phyloP scores from a whole-genome alignment of 2,113 vertebrate species.

The Anolis carolinensis region DNA sequence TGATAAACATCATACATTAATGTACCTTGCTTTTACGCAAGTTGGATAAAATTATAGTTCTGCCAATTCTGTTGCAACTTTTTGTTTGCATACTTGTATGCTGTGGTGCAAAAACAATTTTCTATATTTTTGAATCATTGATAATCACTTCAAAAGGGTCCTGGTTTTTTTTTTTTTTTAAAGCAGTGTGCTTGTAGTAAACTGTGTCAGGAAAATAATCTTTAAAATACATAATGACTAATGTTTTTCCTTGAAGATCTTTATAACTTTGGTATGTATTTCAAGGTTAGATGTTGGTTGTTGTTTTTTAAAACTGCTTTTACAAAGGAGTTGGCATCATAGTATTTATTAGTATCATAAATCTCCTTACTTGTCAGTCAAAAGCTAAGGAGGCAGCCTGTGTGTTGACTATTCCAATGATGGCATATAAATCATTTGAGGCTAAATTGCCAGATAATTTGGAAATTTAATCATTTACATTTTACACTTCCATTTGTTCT shows the following conservation, averaged over 20 bases:
- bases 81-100: constrained; percentile 28
- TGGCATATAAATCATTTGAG: constrained; percentile 78
- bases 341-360: constrained; percentile 74
- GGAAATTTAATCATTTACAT: constrained; percentile 82
- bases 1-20: constrained; percentile 33
- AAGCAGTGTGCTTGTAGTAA: constrained; percentile 61
- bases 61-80: constrained; percentile 59
- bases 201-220: constrained; percentile 30
- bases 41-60: constrained; percentile 48
- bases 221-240: constrained; percentile 24
- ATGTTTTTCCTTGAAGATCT: constrained; percentile 49
- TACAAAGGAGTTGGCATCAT: constrained; percentile 67
- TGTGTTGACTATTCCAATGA: constrained; percentile 70
- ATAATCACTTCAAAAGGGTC: constrained; percentile 25
- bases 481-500: constrained; percentile 80
- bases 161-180: too few relatives aligned
- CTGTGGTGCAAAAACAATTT: constrained; percentile 45
- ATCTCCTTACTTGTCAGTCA: constrained; percentile 76
- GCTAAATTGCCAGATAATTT: constrained; percentile 85
- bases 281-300: constrained; percentile 52
- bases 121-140: constrained; percentile 52
- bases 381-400: constrained; percentile 63
- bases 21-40: background rate
- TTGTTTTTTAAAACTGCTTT: constrained; percentile 31
- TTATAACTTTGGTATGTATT: constrained; percentile 64